Evolutionary conservation across 1,140 invertebrate genomes (phyloP).

Genomic region (Hyles euphorbiae): DNA sequence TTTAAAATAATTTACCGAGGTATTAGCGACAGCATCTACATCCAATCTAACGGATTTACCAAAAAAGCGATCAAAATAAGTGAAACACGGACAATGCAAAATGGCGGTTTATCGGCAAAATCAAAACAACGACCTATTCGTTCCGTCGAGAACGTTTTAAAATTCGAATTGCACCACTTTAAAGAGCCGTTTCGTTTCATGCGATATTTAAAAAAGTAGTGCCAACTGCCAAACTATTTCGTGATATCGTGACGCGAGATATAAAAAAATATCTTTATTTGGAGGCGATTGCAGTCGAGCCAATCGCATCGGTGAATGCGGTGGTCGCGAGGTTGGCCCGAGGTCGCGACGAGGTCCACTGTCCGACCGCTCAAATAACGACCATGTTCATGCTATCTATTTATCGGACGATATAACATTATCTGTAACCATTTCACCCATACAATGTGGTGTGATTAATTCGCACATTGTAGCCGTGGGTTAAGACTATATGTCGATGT

Average conservation of each 20-base stretch:
- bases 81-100: too few relatives aligned
- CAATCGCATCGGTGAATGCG: slow-evolving; percentile 62
- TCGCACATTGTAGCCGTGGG: too few relatives aligned
- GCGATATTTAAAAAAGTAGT: slow-evolving; percentile 20
- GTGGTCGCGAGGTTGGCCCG: slow-evolving; percentile 40
- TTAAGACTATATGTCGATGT: too few relatives aligned
- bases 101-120: background rate
- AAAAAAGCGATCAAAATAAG: too few relatives aligned
- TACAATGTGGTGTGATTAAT: too few relatives aligned
- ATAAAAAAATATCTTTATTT: slow-evolving; percentile 56
- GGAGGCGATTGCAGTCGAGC: slow-evolving; percentile 48
- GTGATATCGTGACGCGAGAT: slow-evolving; percentile 36
- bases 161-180: slow-evolving; percentile 22
- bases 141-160: slow-evolving; percentile 16
- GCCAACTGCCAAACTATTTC: slow-evolving; percentile 21
- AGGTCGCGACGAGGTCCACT: slow-evolving; percentile 42
- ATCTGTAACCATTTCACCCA: too few relatives aligned
- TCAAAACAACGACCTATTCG: slow-evolving; percentile 15
- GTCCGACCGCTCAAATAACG: slow-evolving; percentile 14
- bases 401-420: too few relatives aligned
- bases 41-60: too few relatives aligned
- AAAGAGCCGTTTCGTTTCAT: slow-evolving; percentile 19
- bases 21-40: too few relatives aligned
- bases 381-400: too few relatives aligned
- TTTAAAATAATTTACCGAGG: too few relatives aligned